Conservation (phyloP, 2,113 vertebrate species). For the Suricata suricatta region DNA sequence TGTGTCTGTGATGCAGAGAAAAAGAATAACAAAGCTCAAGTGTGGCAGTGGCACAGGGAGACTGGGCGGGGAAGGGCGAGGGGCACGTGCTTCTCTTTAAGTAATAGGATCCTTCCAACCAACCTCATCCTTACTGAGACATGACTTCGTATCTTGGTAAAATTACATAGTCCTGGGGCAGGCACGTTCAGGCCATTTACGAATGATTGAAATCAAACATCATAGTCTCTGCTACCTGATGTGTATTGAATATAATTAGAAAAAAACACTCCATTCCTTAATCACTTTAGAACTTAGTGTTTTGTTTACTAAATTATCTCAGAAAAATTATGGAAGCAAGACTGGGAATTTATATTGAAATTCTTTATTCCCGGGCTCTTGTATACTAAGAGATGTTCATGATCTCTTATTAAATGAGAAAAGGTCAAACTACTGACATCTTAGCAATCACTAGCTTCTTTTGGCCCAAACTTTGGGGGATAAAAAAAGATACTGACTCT, state of each 20-base stretch:
- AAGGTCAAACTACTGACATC: not conserved
- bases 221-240: not conserved
- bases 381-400: not conserved
- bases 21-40: not conserved
- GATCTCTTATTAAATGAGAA: not conserved
- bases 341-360: not conserved
- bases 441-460: not conserved
- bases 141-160: not conserved
- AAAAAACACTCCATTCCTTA: not conserved
- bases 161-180: not conserved
- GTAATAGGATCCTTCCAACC: too few relatives aligned
- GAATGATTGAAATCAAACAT: not conserved
- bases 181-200: not conserved
- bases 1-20: not conserved
- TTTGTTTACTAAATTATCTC: not conserved
- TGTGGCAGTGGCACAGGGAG: fast-evolving
- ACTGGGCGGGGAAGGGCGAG: fast-evolving
- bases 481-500: not conserved
- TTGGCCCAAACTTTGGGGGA: not conserved
- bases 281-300: not conserved
- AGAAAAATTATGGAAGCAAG: not conserved
- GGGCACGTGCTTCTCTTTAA: fast-evolving
- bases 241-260: not conserved
- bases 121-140: not conserved
- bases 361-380: not conserved